These are phyloP conservation scores for Myotis planiceps DNA, from an alignment of 2,797 vertebrate species.

Conservation along the genomic window DNA sequence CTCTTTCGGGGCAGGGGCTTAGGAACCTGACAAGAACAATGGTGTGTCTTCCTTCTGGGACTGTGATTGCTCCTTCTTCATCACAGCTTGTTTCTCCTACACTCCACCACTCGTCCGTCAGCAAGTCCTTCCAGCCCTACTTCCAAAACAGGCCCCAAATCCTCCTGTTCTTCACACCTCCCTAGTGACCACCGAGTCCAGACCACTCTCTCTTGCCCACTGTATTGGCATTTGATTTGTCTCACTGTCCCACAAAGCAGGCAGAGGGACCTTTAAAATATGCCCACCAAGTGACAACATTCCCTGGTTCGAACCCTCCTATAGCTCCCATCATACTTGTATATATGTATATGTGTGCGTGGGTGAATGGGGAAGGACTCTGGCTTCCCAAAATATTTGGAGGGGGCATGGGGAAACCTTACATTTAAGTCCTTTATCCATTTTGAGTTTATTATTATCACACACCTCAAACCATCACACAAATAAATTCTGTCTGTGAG, in stretches of 20 bases:
- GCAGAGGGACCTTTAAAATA: background rate
- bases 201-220: background rate
- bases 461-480: background rate
- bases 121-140: background rate
- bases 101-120: fast-evolving
- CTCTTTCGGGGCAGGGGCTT: background rate
- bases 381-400: background rate
- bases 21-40: background rate
- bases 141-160: background rate
- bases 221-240: background rate
- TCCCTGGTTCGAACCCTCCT: background rate
- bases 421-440: too few species aligned
- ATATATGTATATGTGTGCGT: too few species aligned
- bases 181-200: background rate
- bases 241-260: background rate
- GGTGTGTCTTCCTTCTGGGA: fast-evolving
- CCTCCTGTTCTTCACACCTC: background rate
- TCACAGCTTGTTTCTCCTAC: background rate
- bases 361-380: background rate
- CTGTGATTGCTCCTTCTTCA: background rate
- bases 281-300: background rate
- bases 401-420: background rate
- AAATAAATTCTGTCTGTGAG: background rate
- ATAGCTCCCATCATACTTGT: background rate
- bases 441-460: background rate